phyloP scores from a whole-genome alignment of 2,797 vertebrate genomes.

The Xiphorhynchus erythropygius region DNA sequence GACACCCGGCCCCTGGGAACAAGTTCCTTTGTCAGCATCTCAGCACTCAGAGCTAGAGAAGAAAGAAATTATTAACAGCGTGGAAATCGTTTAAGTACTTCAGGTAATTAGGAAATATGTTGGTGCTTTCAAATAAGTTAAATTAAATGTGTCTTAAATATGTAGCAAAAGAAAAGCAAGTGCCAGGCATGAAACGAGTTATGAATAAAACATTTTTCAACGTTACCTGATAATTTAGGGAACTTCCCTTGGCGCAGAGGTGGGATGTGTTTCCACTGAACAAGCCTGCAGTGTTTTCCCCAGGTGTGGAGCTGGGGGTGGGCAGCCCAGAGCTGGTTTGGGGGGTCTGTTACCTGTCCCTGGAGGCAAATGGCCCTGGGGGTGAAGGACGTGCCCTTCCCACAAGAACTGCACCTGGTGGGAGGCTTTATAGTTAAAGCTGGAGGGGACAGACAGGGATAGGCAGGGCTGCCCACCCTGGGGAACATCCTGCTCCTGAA shows the following conservation, averaged over 20 bases:
- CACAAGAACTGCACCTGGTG: accelerated
- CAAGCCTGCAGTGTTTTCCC: background rate
- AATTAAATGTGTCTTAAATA: slow-evolving; percentile 25
- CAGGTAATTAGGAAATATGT: slow-evolving; percentile 37
- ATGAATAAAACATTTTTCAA: background rate
- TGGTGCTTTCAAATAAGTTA: background rate
- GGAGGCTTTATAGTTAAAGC: background rate
- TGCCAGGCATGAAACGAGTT: background rate
- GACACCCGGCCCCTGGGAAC: accelerated
- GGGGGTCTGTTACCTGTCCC: accelerated
- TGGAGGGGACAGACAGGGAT: background rate
- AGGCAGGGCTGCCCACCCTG: background rate
- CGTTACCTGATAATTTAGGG: background rate
- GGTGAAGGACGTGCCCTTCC: accelerated
- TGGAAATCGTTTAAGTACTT: background rate
- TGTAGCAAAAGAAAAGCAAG: slow-evolving; percentile 1
- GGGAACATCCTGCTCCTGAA: background rate
- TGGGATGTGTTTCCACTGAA: background rate
- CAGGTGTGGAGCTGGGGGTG: accelerated
- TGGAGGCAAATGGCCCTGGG: accelerated
- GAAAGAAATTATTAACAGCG: background rate
- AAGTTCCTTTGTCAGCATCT: background rate
- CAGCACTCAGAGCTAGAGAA: background rate
- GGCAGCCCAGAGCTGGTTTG: accelerated
- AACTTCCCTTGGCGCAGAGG: background rate